Evolutionary conservation across 2,888 invertebrate genomes (phyloP).

Genomic region (Lobophora halterata): DNA sequence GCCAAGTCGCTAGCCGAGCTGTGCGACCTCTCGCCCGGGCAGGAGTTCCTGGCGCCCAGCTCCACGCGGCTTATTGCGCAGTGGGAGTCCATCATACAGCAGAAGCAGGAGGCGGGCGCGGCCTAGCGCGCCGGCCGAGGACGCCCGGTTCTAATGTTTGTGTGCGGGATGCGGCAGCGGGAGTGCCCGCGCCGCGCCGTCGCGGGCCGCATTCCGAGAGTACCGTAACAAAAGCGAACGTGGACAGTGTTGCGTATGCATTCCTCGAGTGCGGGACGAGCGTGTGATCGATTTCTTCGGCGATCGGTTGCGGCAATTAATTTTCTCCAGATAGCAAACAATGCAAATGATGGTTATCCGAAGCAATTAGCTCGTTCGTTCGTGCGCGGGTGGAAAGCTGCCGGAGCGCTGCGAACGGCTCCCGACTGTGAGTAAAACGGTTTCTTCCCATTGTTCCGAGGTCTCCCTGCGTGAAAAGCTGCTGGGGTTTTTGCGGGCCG

Average conservation of each 20-base stretch:
- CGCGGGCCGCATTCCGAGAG: constrained; percentile 32
- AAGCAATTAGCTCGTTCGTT: constrained; percentile 59
- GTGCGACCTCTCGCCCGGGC: constrained; percentile 83
- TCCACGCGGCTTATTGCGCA: constrained; percentile 87
- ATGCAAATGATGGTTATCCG: constrained; percentile 76
- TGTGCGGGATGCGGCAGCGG: constrained; percentile 41
- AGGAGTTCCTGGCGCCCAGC: constrained; percentile 83
- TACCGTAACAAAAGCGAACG: constrained; percentile 34
- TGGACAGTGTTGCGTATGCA: constrained; percentile 34
- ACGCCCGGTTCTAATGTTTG: constrained; percentile 45
- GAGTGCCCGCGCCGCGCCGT: constrained; percentile 24
- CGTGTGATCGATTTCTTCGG: constrained; percentile 55
- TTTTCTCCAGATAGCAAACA: constrained; percentile 72
- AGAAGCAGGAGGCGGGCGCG: constrained; percentile 80
- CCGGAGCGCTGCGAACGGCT: constrained; percentile 54
- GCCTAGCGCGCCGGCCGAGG: constrained; percentile 48
- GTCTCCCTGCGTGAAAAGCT: constrained; percentile 51
- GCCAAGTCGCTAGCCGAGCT: constrained; percentile 85
- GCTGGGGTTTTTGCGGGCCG: constrained; percentile 41
- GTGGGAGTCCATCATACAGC: constrained; percentile 90
- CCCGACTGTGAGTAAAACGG: constrained; percentile 62
- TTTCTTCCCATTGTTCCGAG: constrained; percentile 74
- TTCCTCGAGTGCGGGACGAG: constrained; percentile 35
- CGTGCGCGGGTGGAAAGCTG: constrained; percentile 68
- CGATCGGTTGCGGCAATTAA: constrained; percentile 64